Evolutionary conservation across 2,888 invertebrate genomes (phyloP), one percentile per base, ranked within the genome.

Genomic region (Himalopsyche japonica): DNA sequence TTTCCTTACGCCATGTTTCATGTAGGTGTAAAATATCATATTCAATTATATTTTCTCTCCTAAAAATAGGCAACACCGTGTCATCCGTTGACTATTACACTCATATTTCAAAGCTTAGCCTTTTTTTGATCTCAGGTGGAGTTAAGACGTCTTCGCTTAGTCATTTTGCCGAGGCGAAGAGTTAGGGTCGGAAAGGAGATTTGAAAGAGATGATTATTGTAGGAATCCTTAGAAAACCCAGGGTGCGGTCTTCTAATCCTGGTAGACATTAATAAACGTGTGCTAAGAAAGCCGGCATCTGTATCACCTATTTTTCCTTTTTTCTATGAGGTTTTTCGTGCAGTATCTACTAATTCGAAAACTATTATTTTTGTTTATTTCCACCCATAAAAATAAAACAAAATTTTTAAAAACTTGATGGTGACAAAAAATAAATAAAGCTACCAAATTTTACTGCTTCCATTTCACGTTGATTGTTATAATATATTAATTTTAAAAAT

Each of bases 251-350:
- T 43, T 79, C 64, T 86, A 85, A 86, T 86, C 86, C 85, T 57
- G 81, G 82, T 80, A 85, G 85, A 86, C 85, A 86, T 86, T 86
- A 85, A 86, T 86, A 86, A 86, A 85, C 85, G 86, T 83, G 84
- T 81, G 84, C 83, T 85, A 85, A 80, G 57, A 20, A 57, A 57
- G 57, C 20, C 57, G 0, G 20, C 57, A 20, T 10, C 57, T 24
- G 57, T 20, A 24, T 24, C 20, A 20, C 8, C 57, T 1, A 49
- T 49, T 49, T 49, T 37, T 37, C 37, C 57, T 57, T 20, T 57
- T 57, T 24, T 7, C 8, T 57, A 20, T 57, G 20, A 24, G 57
- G 8, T 8, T 57, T 57, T 5, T 57, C 20, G 8, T 57, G 57
- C 15, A 57, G 7, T 57, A 15, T 15, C 15, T n/a, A n/a, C n/a